phyloP scores from a whole-genome alignment of 2,888 invertebrate species.

The Eupithecia pulchellata region DNA sequence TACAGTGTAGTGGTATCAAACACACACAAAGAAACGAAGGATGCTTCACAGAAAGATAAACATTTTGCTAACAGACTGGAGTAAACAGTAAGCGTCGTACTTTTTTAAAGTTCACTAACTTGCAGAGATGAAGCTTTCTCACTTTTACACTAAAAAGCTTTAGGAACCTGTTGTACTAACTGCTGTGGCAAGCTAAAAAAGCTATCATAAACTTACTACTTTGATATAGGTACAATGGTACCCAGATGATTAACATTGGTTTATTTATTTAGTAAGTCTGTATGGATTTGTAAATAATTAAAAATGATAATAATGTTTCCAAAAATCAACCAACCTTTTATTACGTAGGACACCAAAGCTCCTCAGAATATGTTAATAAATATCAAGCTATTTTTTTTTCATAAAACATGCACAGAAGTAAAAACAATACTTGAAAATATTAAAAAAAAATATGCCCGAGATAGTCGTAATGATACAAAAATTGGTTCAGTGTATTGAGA shows the following conservation, averaged over 20 bases:
- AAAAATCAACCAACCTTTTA: background rate
- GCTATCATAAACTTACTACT: background rate
- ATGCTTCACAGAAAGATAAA: constrained; percentile 64
- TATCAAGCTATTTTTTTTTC: too few relatives aligned
- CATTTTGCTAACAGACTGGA: constrained; percentile 48
- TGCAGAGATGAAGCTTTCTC: constrained; percentile 10
- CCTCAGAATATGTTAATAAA: background rate
- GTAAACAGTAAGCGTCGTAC: constrained; percentile 61
- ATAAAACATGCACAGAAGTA: background rate
- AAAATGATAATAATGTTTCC: background rate
- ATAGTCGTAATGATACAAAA: constrained; percentile 30
- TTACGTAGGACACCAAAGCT: background rate
- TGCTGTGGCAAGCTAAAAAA: background rate
- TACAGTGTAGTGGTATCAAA: constrained; percentile 56
- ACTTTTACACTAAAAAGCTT: background rate
- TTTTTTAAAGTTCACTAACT: constrained; percentile 41
- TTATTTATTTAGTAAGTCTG: background rate
- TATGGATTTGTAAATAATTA: background rate
- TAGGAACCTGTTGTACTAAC: background rate
- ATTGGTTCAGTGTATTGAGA: constrained; percentile 44
- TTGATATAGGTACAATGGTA: background rate
- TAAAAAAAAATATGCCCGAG: background rate
- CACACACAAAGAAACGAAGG: constrained; percentile 42
- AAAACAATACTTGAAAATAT: background rate
- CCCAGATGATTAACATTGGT: background rate